These are phyloP conservation scores for Neotoxoptera formosana DNA, from an alignment of 1,140 invertebrate genomes.

Conservation along the genomic window DNA sequence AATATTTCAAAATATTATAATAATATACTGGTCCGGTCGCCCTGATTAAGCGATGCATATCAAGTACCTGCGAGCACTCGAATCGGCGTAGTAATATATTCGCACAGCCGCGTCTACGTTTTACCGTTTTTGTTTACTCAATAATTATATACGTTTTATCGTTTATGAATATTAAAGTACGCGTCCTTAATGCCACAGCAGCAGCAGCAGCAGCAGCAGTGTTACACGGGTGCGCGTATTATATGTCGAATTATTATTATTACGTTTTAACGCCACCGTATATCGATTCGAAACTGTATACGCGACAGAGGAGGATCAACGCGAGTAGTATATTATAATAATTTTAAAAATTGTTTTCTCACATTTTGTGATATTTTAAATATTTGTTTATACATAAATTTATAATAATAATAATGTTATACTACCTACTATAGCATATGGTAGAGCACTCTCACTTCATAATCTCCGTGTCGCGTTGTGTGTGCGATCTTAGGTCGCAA, in stretches of 20 bases:
- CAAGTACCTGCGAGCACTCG: background rate
- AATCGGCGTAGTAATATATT: background rate
- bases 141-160: background rate
- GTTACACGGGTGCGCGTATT: background rate
- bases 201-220: no score
- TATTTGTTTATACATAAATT: background rate
- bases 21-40: background rate
- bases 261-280: background rate
- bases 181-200: background rate
- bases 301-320: background rate
- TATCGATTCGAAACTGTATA: background rate
- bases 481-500: background rate
- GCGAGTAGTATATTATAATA: background rate
- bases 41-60: background rate
- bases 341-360: background rate
- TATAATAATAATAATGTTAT: no score
- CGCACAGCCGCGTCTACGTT: background rate
- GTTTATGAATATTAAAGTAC: constrained; percentile 13
- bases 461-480: background rate
- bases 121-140: background rate
- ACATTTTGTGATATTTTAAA: background rate
- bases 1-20: background rate
- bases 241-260: background rate
- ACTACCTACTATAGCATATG: no score
- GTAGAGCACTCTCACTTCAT: background rate